Evolutionary conservation across 2,888 invertebrate genomes (phyloP).

Genomic region (Schizotus pectinicornis): DNA sequence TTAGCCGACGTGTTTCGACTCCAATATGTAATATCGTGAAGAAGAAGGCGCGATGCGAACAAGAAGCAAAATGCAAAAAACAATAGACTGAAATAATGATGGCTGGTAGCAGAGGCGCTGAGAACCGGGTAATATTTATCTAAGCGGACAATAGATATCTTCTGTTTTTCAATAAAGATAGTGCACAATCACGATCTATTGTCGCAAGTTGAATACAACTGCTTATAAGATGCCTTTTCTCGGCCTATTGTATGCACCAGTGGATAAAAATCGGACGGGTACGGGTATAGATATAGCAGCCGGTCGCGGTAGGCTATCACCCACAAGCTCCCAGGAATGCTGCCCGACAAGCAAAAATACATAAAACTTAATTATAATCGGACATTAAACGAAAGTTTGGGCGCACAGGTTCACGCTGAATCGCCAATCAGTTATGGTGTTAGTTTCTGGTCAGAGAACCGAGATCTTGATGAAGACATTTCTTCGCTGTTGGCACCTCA

Average conservation of each 20-base stretch:
- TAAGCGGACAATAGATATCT: conserved; percentile 53
- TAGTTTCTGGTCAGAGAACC: conserved; percentile 32
- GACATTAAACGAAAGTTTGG: conserved; percentile 28
- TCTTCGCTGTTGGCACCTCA: conserved; percentile 54
- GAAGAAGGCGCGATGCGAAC: not conserved
- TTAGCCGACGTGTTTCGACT: too few relatives aligned
- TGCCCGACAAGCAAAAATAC: conserved; percentile 33
- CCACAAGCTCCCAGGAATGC: conserved; percentile 23
- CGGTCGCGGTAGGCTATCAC: conserved; percentile 23
- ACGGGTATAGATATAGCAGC: not conserved
- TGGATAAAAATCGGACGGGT: conserved; percentile 9
- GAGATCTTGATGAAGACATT: conserved; percentile 51
- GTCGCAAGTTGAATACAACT: conserved; percentile 49
- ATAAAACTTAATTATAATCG: conserved; percentile 36
- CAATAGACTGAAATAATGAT: conserved; percentile 41
- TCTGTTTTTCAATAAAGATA: conserved; percentile 52
- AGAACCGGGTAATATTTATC: conserved; percentile 53
- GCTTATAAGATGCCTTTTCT: conserved; percentile 33
- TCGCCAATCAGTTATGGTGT: conserved; percentile 33
- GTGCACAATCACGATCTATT: conserved; percentile 54
- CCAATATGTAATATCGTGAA: too few relatives aligned
- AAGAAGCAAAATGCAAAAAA: conserved; percentile 30
- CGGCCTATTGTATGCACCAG: conserved; percentile 24
- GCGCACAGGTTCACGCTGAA: conserved; percentile 17
- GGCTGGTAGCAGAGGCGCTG: conserved; percentile 46